Base-by-base conservation (phyloP, 2,888 invertebrate genomes). In the Spodoptera littoralis region DNA sequence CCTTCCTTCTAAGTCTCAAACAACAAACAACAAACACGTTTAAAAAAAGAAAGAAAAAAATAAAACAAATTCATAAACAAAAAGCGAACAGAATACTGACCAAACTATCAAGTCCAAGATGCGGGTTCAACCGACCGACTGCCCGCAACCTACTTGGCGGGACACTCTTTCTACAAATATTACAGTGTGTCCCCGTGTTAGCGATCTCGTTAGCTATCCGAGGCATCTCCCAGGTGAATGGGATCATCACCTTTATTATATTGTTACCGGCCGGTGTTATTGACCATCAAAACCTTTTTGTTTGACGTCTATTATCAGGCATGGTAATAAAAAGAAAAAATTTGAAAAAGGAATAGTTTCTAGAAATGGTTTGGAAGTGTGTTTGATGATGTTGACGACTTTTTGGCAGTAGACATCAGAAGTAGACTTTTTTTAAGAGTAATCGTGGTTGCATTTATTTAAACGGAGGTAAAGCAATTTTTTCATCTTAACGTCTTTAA, bases 61-160 rank as follows among this genome's bases (percentile, higher is more conserved):
- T 30, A 36, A 41, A n/a, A 13, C 47, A 36, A 22, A 47, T 13
- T 44, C 30, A 22, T 30, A 69, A 51, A 63, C 27, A 51, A 53
- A 58, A 12, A 42, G 8, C 18, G 11, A 13, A 36, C 52, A 58
- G 73, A 77, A 77, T 83, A 80, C 70, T 45, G 74, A 70, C 76
- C 79, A 62, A 57, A 62, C 77, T 73, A 83, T 84, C 83, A 83
- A 87, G 87, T 83, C 85, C 84, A 85, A 85, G 83, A 78, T 71
- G 64, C 78, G 77, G 65, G 65, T 71, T 76, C 71, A 70, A 73
- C 64, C 72, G 86, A 75, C 85, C 84, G 85, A 82, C 77, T 85
- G 87, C 83, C 86, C 87, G 88, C 90, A 90, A 91, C 90, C 90
- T 88, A 91, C 80, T 91, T 91, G 91, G 91, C 91, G 77, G 71